Evolutionary conservation across 2,797 vertebrate species (phyloP), one percentile per base, ranked within the genome.

Genomic region (Tinamus major): DNA sequence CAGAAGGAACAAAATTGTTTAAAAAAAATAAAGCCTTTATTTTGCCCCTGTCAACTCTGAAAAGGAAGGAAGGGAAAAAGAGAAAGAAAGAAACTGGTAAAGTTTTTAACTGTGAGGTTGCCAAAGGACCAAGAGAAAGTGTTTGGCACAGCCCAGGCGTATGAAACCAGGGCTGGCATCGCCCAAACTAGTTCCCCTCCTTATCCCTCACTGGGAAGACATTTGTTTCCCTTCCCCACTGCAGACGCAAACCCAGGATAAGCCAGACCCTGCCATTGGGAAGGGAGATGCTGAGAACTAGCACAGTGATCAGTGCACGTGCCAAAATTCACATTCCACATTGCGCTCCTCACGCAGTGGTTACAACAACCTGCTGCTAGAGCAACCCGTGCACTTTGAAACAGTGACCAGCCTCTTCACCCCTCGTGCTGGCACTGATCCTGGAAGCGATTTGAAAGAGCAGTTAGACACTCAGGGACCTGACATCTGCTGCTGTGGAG

Each of bases 1-100:
- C 97, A 97, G 97, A 97, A 98, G 97, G 97, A 97, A 98, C 97
- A 98, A 98, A 98, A 98, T 98, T 98, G 98, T 98, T 97, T 97
- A 93, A 97, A 98, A 98, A 97, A 97, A 96, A 96, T 95, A 98
- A 97, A 98, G 97, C 96, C 98, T 98, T 98, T 98, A 98, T 98
- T 98, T 97, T 98, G 97, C 97, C 97, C 98, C 97, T 98, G 98
- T 98, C 98, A 98, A 96, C 96, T 97, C 97, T 98, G 97, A 98
- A 98, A 98, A 97, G 97, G 97, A 97, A 97, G 96, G 97, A 97
- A 97, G 92, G 91, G 94, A 94, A 96, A 93, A 96, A 97, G 95
- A 95, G 92, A 96, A 91, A 97, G 96, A 97, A 97, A 97, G 97
- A 97, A 97, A 97, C 96, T 97, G 97, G 97, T 97, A 98, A 98